A percentile compares a stretch with the other conserved stretches of the same genome.
Evolutionary conservation across 1,140 invertebrate genomes (phyloP).

Genomic region (Plectus sambesii): DNA sequence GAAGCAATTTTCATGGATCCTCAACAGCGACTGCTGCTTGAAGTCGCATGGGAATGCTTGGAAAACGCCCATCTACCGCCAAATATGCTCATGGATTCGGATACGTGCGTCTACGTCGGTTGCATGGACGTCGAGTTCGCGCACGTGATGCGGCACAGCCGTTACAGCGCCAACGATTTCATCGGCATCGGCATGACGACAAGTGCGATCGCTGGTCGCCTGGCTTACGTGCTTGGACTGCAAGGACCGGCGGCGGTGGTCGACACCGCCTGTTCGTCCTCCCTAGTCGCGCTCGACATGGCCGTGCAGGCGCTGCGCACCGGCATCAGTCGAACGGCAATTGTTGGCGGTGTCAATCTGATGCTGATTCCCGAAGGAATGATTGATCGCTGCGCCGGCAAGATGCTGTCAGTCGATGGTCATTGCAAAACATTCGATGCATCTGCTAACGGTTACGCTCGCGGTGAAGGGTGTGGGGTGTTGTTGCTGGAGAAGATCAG

Average conservation of each 20-base stretch:
- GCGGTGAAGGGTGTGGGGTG: slow-evolving; percentile 37
- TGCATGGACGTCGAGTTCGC: slow-evolving; percentile 49
- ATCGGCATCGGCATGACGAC: slow-evolving; percentile 30
- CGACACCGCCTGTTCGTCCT: slow-evolving; percentile 42
- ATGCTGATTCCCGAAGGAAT: slow-evolving; percentile 71
- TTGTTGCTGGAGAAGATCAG: slow-evolving; percentile 22
- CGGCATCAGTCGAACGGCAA: slow-evolving; percentile 72
- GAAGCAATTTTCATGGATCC: slow-evolving; percentile 53
- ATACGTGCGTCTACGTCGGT: slow-evolving; percentile 40
- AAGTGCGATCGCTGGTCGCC: slow-evolving; percentile 28
- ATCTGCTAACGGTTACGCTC: slow-evolving; percentile 50
- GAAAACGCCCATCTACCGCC: slow-evolving; percentile 29
- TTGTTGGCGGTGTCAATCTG: slow-evolving; percentile 76
- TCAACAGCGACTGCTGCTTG: slow-evolving; percentile 50
- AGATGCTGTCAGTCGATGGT: slow-evolving; percentile 76
- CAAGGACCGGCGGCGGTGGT: slow-evolving; percentile 66
- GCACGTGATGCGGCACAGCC: slow-evolving; percentile 17
- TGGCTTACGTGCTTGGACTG: slow-evolving; percentile 29
- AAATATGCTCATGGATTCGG: too few species aligned
- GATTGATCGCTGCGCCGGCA: slow-evolving; percentile 73
- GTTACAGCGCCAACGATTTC: slow-evolving; percentile 24
- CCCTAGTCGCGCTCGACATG: slow-evolving; percentile 37
- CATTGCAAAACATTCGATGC: slow-evolving; percentile 82
- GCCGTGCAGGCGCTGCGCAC: slow-evolving; percentile 39
- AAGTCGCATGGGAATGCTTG: slow-evolving; percentile 46